Evolutionary conservation across 1,140 invertebrate species (phyloP).

Genomic region (Drosophila virilis): DNA sequence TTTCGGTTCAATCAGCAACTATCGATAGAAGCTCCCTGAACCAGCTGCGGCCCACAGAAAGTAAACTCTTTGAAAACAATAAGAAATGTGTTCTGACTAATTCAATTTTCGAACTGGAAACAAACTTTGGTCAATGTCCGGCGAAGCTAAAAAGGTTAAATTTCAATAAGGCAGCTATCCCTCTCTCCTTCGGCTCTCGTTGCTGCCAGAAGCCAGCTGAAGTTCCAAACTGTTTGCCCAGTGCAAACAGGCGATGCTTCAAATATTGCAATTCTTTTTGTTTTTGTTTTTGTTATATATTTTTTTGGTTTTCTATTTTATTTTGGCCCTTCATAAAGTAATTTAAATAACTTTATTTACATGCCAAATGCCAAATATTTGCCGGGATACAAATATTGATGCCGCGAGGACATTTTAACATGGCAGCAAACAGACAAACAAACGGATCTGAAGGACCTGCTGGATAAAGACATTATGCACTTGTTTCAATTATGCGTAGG

Average conservation of each 20-base stretch:
- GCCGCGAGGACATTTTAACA: conserved; percentile 73
- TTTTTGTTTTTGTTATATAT: conserved; percentile 13
- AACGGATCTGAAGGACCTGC: conserved; percentile 21
- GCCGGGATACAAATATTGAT: conserved; percentile 76
- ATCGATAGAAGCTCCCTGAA: no score
- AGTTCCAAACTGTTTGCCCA: conserved; percentile 56
- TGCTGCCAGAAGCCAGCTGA: conserved; percentile 46
- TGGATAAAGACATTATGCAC: conserved; percentile 77
- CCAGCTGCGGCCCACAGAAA: no score
- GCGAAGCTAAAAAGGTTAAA: conserved; percentile 22
- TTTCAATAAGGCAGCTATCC: conserved; percentile 12
- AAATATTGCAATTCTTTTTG: conserved; percentile 58
- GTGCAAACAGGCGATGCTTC: conserved; percentile 50
- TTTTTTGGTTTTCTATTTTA: conserved; percentile 29
- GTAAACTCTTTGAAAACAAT: no score
- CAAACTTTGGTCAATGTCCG: conserved; percentile 7
- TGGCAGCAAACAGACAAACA: conserved; percentile 60
- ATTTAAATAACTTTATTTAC: conserved; percentile 81
- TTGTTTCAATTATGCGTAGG: conserved; percentile 75
- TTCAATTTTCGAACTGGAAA: conserved; percentile 18
- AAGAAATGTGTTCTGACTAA: neutral
- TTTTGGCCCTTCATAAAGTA: conserved; percentile 56
- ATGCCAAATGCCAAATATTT: conserved; percentile 77
- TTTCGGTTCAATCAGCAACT: no score
- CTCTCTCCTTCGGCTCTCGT: neutral